phyloP scores from a whole-genome alignment of 2,797 vertebrate genomes.

The Trematomus bernacchii region DNA sequence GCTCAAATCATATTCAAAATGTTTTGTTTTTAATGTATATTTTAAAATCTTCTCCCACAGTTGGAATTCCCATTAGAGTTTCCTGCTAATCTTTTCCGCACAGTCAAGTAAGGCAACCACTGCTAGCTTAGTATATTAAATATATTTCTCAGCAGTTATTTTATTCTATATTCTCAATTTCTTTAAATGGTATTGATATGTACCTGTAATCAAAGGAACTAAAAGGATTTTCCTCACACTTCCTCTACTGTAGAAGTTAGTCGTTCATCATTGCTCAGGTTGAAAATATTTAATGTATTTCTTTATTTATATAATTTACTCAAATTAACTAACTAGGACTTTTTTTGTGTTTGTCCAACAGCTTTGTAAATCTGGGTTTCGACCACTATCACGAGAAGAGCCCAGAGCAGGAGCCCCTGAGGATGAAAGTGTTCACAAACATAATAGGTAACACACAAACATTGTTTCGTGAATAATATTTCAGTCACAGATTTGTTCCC shows the following conservation, averaged over 20 bases:
- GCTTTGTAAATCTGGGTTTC: constrained; percentile 92
- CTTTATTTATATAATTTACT: too few species aligned
- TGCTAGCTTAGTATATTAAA: background rate
- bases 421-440: constrained; percentile 90
- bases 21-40: background rate
- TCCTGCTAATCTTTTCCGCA: constrained; percentile 67
- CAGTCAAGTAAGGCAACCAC: constrained; percentile 77
- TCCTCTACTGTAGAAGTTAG: background rate
- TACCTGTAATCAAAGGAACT: background rate
- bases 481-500: background rate
- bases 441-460: constrained; percentile 84
- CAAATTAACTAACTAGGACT: too few species aligned
- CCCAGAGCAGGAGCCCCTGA: constrained; percentile 73
- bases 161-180: background rate
- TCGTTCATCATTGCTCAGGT: background rate
- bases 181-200: background rate
- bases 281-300: background rate
- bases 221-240: background rate
- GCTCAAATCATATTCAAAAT: background rate
- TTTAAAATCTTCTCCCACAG: constrained; percentile 74
- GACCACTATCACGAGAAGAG: constrained; percentile 82
- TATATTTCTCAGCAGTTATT: background rate
- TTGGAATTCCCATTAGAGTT: constrained; percentile 88
- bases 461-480: background rate
- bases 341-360: constrained; percentile 54